phyloP scores from a whole-genome alignment of 2,113 vertebrate species.

The Callaeas wilsoni region DNA sequence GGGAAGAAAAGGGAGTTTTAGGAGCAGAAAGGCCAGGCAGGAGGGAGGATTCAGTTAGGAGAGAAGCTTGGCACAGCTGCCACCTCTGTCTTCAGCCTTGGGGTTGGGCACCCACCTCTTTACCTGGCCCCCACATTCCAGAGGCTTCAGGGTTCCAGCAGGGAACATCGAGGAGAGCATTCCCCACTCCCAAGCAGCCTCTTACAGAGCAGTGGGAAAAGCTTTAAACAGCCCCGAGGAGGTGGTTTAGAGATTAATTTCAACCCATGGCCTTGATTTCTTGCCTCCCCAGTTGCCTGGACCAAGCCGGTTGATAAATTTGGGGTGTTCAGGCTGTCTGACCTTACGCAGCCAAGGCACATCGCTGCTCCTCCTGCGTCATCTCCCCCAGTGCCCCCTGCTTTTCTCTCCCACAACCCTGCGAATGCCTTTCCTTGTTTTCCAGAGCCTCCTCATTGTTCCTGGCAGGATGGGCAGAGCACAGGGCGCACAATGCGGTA shows the following conservation, averaged over 20 bases:
- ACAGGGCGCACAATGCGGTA: background rate
- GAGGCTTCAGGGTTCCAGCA: too few relatives aligned
- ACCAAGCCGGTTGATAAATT: background rate
- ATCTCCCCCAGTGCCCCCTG: background rate
- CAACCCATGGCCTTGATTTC: background rate
- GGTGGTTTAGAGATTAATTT: background rate
- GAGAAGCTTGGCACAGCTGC: background rate
- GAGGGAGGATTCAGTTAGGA: background rate
- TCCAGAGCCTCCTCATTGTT: conserved; percentile 39
- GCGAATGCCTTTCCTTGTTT: background rate
- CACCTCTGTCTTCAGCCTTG: background rate
- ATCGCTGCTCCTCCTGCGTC: fast-evolving
- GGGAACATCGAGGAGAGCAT: background rate
- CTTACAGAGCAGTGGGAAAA: background rate
- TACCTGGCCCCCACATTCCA: fast-evolving
- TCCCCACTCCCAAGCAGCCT: background rate
- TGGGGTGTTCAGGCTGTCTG: background rate
- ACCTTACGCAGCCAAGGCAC: background rate
- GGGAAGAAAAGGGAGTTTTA: background rate
- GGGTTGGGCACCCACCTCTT: background rate
- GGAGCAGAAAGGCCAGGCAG: background rate
- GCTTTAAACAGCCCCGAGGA: background rate
- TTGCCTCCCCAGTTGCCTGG: background rate
- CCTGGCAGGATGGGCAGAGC: conserved; percentile 68
- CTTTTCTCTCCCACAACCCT: conserved; percentile 14